Base-by-base conservation (phyloP, 2,113 vertebrate genomes). In the Steatornis caripensis region DNA sequence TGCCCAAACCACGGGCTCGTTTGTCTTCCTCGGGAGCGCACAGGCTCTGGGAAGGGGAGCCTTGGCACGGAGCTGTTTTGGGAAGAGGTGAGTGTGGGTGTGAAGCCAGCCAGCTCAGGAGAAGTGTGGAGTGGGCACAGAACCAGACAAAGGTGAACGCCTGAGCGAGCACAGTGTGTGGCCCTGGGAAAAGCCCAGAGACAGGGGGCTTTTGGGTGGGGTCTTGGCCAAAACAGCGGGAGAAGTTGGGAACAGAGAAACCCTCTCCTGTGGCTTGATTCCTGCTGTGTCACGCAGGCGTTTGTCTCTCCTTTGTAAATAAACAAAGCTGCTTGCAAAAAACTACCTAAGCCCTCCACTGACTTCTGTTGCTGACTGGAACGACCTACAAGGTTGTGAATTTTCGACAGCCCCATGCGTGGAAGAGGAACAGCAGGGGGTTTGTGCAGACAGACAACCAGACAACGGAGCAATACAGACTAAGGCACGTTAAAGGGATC, bases 151-250 rank as follows among this genome's bases (percentile, higher is more conserved):
- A 92, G 30, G 48, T 2, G 2, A 24, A 58, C 0, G 8, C 51
- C 29, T 83, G 41, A 75, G 77, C 65, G 76, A 89, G 39, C 93
- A 85, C 61, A 57, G 74, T 95, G 95, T 91, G 96, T 95, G 95
- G 94, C 69, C 89, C 34, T 77, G 58, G 17, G 70, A 93, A 69
- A 76, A 90, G 57, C 74, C 41, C 48, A n/a, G 41, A 22, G 34
- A 87, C 37, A 85, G n/a, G 29, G 71, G 34, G 23, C 9, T 49
- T 89, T 77, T 39, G 57, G 62, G 57, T 55, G 41, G 11, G 34
- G 15, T 29, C 57, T 89, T 78, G 74, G 69, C 36, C 60, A 46
- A 92, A 95, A 83, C 74, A 78, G 55, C 2, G 1, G 16, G 30
- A 34, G 43, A 69, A 79, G 51, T 2, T 64, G 6, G 53, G 39